These are phyloP conservation scores for Nephrotoma guestfalica DNA, from an alignment of 2,888 invertebrate species.

Conservation along the genomic window DNA sequence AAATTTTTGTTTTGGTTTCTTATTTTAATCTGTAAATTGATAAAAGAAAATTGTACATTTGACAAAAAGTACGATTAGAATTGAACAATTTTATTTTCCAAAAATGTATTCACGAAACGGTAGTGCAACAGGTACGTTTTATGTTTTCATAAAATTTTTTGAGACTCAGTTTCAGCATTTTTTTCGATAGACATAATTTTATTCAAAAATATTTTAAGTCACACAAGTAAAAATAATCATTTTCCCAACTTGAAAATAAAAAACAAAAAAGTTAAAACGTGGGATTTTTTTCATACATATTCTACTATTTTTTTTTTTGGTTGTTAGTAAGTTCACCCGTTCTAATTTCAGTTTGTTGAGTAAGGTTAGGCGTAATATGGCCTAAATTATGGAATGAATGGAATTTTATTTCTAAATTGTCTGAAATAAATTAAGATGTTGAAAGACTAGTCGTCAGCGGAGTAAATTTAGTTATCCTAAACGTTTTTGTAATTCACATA, in stretches of 20 bases:
- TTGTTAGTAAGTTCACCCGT: neutral
- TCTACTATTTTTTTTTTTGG: neutral
- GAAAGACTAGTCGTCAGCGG: too few relatives aligned
- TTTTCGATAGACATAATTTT: neutral
- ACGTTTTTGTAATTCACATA: too few relatives aligned
- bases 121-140: slow-evolving; percentile 4
- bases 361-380: neutral
- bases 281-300: neutral
- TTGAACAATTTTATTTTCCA: neutral
- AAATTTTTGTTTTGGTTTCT: neutral
- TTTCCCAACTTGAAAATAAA: neutral
- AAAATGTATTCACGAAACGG: neutral
- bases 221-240: neutral
- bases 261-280: neutral
- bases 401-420: too few relatives aligned
- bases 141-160: neutral
- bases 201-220: neutral
- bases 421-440: too few relatives aligned
- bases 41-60: neutral
- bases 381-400: neutral
- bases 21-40: neutral
- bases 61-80: neutral
- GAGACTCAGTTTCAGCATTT: neutral
- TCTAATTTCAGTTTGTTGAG: neutral
- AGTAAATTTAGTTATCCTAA: too few relatives aligned